Percentiles rank a stretch among this genome's conserved stretches.
phyloP scores from a whole-genome alignment of 2,113 vertebrate genomes.

The Phaetusa simplex region DNA sequence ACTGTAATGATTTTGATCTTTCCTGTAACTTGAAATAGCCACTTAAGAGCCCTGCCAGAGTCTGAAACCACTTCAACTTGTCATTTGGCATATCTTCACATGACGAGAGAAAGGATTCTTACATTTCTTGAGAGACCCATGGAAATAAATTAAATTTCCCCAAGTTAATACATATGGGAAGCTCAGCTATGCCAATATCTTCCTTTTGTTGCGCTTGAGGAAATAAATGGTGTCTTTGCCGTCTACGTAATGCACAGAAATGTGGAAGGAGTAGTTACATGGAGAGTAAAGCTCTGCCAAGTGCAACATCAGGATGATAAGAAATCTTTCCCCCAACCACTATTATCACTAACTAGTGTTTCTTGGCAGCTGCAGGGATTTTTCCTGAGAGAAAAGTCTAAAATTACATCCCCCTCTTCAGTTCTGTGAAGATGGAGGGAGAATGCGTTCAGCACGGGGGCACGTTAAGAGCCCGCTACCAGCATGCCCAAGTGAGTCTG shows the following conservation, averaged over 20 bases:
- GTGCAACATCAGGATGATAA: not conserved
- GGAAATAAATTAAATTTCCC: not conserved
- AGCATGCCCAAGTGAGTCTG: not conserved
- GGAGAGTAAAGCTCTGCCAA: not conserved
- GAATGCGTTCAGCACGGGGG: not conserved
- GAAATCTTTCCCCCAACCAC: not conserved
- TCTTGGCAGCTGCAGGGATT: not conserved
- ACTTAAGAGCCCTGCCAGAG: not conserved
- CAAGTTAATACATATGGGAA: not conserved
- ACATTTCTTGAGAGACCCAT: not conserved
- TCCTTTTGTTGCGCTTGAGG: not conserved
- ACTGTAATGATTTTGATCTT: not conserved
- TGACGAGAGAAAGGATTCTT: not conserved
- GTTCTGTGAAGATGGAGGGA: not conserved
- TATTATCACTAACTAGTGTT: not conserved
- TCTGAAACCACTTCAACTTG: not conserved
- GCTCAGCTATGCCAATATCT: not conserved
- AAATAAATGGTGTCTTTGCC: not conserved
- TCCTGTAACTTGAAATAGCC: not conserved
- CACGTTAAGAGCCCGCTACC: accelerated
- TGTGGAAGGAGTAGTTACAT: not conserved
- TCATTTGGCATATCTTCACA: not conserved
- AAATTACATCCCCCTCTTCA: not conserved
- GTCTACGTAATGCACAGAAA: accelerated
- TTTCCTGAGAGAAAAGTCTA: not conserved